These are phyloP conservation scores for Casuarius casuarius DNA, from an alignment of 2,113 vertebrate species.

Conservation along the genomic window DNA sequence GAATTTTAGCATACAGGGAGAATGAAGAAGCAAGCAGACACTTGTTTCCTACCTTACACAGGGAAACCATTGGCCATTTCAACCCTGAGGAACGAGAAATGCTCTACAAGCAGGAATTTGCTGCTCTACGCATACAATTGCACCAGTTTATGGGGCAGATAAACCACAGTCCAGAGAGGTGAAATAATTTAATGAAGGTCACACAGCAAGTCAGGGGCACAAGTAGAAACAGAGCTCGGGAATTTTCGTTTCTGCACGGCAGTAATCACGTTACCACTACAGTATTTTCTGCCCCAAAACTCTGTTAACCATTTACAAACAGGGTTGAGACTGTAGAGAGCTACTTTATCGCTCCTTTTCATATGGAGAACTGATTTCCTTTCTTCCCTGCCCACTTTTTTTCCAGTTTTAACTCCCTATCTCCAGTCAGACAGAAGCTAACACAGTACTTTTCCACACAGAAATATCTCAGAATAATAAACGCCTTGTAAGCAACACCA, in stretches of 20 bases:
- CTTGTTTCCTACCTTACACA: neutral
- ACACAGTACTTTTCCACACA: neutral
- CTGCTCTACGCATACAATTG: neutral
- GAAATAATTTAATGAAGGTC: neutral
- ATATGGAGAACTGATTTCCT: neutral
- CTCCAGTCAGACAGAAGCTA: neutral
- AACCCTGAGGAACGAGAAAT: neutral
- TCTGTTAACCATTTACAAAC: neutral
- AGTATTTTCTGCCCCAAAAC: neutral
- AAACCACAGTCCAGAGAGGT: neutral
- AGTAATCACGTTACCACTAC: neutral
- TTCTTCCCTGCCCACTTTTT: neutral
- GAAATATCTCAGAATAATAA: slow-evolving; percentile 25
- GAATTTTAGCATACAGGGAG: neutral
- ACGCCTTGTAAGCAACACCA: neutral
- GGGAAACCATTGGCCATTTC: neutral
- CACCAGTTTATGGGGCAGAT: neutral
- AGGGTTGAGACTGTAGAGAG: neutral
- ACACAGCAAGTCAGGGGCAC: neutral
- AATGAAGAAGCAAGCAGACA: neutral
- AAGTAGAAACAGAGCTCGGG: neutral
- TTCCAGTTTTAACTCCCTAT: neutral
- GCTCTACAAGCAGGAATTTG: neutral
- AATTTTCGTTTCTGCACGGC: neutral
- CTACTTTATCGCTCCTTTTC: neutral